A percentile compares a stretch with the other conserved stretches of the same genome.
phyloP scores from a whole-genome alignment of 2,797 vertebrate species.

The Pseudochromis fuscus region DNA sequence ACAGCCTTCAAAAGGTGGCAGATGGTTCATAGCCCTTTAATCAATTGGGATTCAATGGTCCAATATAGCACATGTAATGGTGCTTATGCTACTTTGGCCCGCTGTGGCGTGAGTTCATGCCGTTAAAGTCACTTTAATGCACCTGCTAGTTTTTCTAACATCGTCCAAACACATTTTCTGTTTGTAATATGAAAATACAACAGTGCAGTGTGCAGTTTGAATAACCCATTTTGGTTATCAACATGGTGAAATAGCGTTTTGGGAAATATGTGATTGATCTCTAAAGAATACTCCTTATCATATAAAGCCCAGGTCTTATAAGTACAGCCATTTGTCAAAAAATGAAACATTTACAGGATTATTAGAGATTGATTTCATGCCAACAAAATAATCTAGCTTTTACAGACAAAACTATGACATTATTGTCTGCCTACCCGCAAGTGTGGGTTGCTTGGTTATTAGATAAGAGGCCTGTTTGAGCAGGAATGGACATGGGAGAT shows the following conservation, averaged over 20 bases:
- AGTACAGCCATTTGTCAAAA: slow-evolving; percentile 29
- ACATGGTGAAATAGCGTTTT: neutral
- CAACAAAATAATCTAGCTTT: slow-evolving; percentile 31
- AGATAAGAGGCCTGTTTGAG: slow-evolving; percentile 18
- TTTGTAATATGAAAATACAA: slow-evolving; percentile 4
- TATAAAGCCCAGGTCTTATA: neutral
- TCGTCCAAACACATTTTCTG: slow-evolving; percentile 28
- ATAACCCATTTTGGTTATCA: slow-evolving; percentile 4
- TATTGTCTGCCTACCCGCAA: slow-evolving; percentile 1
- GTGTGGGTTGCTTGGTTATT: slow-evolving; percentile 19
- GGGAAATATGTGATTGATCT: slow-evolving; percentile 18
- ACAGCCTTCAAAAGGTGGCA: slow-evolving; percentile 74
- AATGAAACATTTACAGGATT: slow-evolving; percentile 25
- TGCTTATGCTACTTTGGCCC: slow-evolving; percentile 51
- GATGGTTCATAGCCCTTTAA: slow-evolving; percentile 78
- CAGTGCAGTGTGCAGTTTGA: neutral
- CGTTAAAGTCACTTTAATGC: slow-evolving; percentile 46
- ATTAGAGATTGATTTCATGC: slow-evolving; percentile 36
- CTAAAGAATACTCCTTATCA: slow-evolving; percentile 21
- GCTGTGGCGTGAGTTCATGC: slow-evolving; percentile 38
- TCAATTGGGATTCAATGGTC: slow-evolving; percentile 71
- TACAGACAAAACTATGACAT: slow-evolving; percentile 24
- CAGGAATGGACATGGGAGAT: neutral
- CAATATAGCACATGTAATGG: slow-evolving; percentile 58
- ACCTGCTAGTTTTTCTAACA: slow-evolving; percentile 41